These are phyloP conservation scores for Tipula confusa DNA, from an alignment of 2,888 invertebrate genomes.

Conservation along the genomic window DNA sequence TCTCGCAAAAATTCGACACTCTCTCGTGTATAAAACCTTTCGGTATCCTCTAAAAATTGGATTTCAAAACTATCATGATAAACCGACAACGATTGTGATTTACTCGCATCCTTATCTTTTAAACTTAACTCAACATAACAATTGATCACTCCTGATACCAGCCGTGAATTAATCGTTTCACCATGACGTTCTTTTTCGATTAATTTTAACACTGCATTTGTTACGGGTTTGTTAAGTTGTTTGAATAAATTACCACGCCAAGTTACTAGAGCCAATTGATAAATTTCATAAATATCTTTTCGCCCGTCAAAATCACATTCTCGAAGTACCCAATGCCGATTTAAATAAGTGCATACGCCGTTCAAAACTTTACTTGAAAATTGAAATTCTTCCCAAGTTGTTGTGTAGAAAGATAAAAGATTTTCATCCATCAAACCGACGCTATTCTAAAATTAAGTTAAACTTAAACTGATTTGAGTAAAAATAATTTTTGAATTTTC, in stretches of 20 bases:
- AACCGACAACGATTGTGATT: slow-evolving; percentile 76
- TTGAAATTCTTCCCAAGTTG: slow-evolving; percentile 97
- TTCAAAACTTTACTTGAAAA: slow-evolving; percentile 93
- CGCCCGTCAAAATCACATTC: slow-evolving; percentile 98
- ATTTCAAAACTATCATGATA: slow-evolving; percentile 94
- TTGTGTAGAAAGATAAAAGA: slow-evolving; percentile 91
- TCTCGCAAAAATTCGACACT: slow-evolving; percentile 89
- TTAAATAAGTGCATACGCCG: slow-evolving; percentile 95
- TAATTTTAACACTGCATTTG: slow-evolving; percentile 93
- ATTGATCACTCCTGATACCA: slow-evolving; percentile 97
- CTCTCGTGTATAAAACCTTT: slow-evolving; percentile 90
- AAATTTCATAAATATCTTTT: slow-evolving; percentile 96
- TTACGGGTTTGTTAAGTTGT: slow-evolving; percentile 87
- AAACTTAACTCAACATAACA: slow-evolving; percentile 94
- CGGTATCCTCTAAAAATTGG: slow-evolving; percentile 91
- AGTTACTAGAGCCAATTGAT: slow-evolving; percentile 93
- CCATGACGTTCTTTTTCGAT: slow-evolving; percentile 96
- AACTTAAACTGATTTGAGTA: no score
- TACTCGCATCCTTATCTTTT: slow-evolving; percentile 86
- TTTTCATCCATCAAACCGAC: slow-evolving; percentile 92
- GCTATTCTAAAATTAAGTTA: slow-evolving; percentile 60
- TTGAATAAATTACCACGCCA: slow-evolving; percentile 96
- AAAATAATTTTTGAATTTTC: slow-evolving; percentile 29
- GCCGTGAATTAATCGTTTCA: slow-evolving; percentile 91
- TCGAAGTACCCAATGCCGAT: slow-evolving; percentile 97